phyloP scores from a whole-genome alignment of 2,888 invertebrate genomes.

The Nowickia ferox region DNA sequence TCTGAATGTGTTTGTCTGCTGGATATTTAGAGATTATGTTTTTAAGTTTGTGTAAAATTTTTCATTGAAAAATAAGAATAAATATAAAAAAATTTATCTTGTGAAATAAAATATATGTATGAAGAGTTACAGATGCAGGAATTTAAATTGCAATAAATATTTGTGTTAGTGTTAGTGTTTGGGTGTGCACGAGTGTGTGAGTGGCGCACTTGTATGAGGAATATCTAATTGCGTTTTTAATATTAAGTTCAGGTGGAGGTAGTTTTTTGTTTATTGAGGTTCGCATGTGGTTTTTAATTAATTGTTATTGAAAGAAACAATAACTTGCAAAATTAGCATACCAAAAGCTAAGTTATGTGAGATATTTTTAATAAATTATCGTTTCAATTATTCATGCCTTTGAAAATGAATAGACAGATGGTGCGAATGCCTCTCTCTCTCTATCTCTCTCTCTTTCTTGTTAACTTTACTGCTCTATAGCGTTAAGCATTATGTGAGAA shows the following conservation, averaged over 20 bases:
- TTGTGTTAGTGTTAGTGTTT: not conserved
- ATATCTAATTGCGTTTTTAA: slow-evolving; percentile 18
- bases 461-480: no score
- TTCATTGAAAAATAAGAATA: slow-evolving; percentile 29
- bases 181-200: not conserved
- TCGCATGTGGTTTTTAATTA: not conserved
- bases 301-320: not conserved
- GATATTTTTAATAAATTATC: not conserved
- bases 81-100: slow-evolving; percentile 16
- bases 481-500: no score
- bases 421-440: no score
- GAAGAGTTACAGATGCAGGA: not conserved
- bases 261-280: not conserved
- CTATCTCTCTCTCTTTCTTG: no score
- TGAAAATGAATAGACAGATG: no score
- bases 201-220: slow-evolving; percentile 15
- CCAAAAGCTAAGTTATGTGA: not conserved
- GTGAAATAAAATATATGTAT: not conserved
- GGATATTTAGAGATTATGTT: slow-evolving; percentile 60
- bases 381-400: not conserved
- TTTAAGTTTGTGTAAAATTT: slow-evolving; percentile 67
- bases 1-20: slow-evolving; percentile 53
- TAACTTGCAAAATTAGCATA: not conserved
- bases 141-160: slow-evolving; percentile 11
- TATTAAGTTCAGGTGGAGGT: not conserved